Evolutionary conservation across 1,140 invertebrate species (phyloP), one percentile per base, ranked within the genome.

Genomic region (Sipha flava): DNA sequence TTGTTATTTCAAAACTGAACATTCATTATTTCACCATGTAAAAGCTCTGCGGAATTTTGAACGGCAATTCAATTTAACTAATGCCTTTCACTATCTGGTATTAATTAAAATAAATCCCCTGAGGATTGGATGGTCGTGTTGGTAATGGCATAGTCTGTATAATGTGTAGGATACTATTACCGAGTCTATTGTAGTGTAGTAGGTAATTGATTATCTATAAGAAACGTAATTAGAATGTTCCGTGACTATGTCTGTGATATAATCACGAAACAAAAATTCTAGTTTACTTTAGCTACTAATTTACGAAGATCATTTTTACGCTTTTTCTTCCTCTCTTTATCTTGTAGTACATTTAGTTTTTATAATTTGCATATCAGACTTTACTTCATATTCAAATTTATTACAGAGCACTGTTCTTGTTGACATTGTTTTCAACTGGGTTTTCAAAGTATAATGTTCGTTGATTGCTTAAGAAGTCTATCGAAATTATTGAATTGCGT

Each of bases 41-140:
- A 43, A 45, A 43, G 66, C 68, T 31, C 4, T 29, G 14, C 26
- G 43, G 68, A 40, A 47, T 47, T 18, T 26, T 26, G 68, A 49
- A 72, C 14, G 37, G 45, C 40, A 49, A 72, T 49, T 72, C 68
- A 49, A 72, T 72, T 72, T 72, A 31, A 72, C 68, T 52, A 49
- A 72, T 72, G 23, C 43, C 18, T n/a, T 7, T 26, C 68, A 10
- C 18, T 9, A 9, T 45, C 43, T 40, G 68, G 23, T 72, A 72
- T 72, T 72, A 72, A 72, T 72, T 72, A 72, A 49, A 72, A 72
- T 72, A 31, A n/a, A 49, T 72, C 29, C 68, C 29, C 7, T 1
- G 26, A 23, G 45, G 18, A 16, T 72, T 34, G 10, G 21, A 43
- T 21, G 21, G 21, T 12, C 1, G 16, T 66, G 1, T 3, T 49